These are phyloP conservation scores for Turritopsis rubra DNA, from an alignment of 30 jellyfish, hydroid and myxozoan genomes.

Conservation along the genomic window DNA sequence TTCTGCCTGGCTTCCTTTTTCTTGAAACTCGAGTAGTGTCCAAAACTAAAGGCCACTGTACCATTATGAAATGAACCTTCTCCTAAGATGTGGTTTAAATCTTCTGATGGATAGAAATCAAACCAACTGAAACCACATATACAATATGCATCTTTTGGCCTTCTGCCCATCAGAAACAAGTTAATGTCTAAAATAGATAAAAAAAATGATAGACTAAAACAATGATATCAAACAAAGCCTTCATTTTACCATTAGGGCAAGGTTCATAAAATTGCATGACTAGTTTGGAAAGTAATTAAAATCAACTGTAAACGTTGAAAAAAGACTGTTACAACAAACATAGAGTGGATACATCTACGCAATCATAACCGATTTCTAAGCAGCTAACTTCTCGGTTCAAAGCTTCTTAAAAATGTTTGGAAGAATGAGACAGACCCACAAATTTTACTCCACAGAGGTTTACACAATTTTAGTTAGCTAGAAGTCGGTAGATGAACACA, in stretches of 20 bases:
- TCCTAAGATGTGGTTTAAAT: constrained; percentile 71
- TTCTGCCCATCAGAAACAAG: constrained; percentile 36
- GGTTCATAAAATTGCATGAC: neutral
- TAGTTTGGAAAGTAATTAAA: neutral
- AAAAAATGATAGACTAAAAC: neutral
- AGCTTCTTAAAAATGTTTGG: too few relatives aligned
- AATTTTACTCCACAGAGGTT: too few relatives aligned
- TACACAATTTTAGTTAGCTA: too few relatives aligned
- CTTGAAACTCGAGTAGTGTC: constrained; percentile 59
- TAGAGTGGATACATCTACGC: neutral
- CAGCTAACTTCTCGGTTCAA: neutral
- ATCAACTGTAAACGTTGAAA: too few relatives aligned
- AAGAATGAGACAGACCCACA: too few relatives aligned
- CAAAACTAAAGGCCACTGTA: constrained; percentile 84
- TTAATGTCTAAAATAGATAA: constrained; percentile 53
- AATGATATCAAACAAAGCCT: neutral
- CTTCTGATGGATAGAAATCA: constrained; percentile 82
- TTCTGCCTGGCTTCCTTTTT: constrained; percentile 24
- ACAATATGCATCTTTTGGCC: constrained; percentile 67
- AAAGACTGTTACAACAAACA: neutral
- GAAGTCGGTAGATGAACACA: too few relatives aligned
- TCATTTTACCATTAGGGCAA: too few relatives aligned
- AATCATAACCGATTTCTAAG: neutral
- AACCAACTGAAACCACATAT: constrained; percentile 82
- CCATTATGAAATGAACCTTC: constrained; percentile 71